These are phyloP conservation scores for Enteromius afrohamiltoni DNA, from an alignment of 2,797 vertebrate genomes.

Conservation along the genomic window DNA sequence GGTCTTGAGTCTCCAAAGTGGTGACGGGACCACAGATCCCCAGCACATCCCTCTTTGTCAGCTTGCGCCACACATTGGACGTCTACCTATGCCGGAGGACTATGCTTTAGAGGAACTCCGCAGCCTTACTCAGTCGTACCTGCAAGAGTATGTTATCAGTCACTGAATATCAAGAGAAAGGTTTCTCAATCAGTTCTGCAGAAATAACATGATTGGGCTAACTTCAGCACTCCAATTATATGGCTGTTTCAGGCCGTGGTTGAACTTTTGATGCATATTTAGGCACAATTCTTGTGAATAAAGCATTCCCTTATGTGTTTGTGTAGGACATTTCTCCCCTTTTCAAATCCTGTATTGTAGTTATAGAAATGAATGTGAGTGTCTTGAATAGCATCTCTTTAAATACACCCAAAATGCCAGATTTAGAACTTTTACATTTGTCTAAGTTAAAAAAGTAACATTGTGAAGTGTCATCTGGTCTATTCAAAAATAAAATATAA, in stretches of 20 bases:
- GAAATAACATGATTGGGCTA: background rate
- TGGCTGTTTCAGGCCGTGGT: constrained; percentile 40
- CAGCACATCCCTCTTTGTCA: constrained; percentile 79
- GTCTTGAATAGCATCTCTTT: constrained; percentile 56
- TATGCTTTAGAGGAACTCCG: constrained; percentile 95
- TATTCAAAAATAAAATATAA: background rate
- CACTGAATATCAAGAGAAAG: constrained; percentile 71
- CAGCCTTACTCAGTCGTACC: constrained; percentile 89
- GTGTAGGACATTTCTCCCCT: background rate
- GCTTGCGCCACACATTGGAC: constrained; percentile 86
- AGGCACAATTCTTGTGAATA: constrained; percentile 26
- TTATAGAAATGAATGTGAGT: constrained; percentile 39
- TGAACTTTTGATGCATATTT: constrained; percentile 32
- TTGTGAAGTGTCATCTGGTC: constrained; percentile 11
- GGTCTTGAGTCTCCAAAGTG: constrained; percentile 85
- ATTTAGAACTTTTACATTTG: constrained; percentile 7
- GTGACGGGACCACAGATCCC: constrained; percentile 68
- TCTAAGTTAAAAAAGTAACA: constrained; percentile 18
- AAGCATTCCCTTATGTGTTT: constrained; percentile 52
- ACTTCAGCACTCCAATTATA: constrained; percentile 10
- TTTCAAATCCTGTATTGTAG: constrained; percentile 49
- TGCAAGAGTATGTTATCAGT: constrained; percentile 83
- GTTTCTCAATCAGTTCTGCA: background rate
- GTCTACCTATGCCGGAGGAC: constrained; percentile 95
- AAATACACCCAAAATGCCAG: constrained; percentile 29